phyloP scores from a whole-genome alignment of 2,888 invertebrate genomes.

The Cerastis rubricosa region DNA sequence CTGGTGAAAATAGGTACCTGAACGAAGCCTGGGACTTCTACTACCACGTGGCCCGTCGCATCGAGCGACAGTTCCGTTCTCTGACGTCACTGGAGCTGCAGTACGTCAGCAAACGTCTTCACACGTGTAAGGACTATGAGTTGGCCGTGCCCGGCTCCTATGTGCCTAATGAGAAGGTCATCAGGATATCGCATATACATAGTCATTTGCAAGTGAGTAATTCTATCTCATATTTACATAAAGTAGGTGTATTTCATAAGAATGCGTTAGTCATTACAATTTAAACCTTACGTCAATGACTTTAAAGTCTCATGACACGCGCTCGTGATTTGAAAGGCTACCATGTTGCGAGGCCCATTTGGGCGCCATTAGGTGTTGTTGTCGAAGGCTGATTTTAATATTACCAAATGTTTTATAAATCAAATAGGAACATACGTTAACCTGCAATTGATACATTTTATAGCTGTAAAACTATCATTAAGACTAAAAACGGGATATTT shows the following conservation, averaged over 20 bases:
- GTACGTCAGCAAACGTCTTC: conserved; percentile 97
- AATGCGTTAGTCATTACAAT: not conserved
- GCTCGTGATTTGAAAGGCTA: not conserved
- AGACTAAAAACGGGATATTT: too few relatives aligned
- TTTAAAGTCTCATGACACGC: not conserved
- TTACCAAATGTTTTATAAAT: not conserved
- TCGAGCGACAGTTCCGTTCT: conserved; percentile 97
- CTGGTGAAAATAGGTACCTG: conserved; percentile 96
- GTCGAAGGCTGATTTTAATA: not conserved
- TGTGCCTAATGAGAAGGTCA: conserved; percentile 96
- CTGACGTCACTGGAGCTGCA: conserved; percentile 97
- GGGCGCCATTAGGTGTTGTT: conserved; percentile 5
- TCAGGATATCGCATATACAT: conserved; percentile 96
- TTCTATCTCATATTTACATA: too few relatives aligned
- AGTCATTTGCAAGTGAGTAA: conserved; percentile 94
- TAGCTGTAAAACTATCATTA: not conserved
- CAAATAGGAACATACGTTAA: not conserved
- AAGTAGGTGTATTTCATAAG: not conserved
- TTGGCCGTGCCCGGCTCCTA: conserved; percentile 99
- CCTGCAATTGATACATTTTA: not conserved
- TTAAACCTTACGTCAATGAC: not conserved
- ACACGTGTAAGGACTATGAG: conserved; percentile 97
- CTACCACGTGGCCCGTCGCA: conserved; percentile 98
- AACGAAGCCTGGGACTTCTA: conserved; percentile 99
- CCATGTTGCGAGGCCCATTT: not conserved